Conservation (phyloP, 92 coral and sea anemone genomes). For the Meandrina meandrites region DNA sequence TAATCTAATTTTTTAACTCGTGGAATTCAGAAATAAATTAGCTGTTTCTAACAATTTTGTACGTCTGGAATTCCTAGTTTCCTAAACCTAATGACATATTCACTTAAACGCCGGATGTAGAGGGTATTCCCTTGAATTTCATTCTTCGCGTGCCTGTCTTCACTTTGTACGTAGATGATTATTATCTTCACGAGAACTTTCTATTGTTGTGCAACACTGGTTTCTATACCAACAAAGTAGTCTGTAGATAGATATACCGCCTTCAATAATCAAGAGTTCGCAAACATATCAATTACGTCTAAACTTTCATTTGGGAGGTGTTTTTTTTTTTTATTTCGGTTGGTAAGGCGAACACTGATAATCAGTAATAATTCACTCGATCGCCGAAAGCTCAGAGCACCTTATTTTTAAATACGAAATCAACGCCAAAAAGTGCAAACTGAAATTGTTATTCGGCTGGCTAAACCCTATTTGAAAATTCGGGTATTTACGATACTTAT, state of each 20-base stretch:
- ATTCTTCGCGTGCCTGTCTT: neutral
- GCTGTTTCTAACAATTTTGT: neutral
- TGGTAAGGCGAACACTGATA: neutral
- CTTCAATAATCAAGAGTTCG: no score
- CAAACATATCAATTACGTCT: constrained; percentile 7
- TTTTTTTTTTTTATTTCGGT: no score
- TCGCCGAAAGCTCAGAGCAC: no score
- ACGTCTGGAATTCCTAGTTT: neutral
- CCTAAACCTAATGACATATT: neutral
- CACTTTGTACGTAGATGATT: neutral
- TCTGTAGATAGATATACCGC: neutral
- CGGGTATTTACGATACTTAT: no score
- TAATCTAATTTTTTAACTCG: neutral
- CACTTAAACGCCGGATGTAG: neutral
- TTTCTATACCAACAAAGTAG: neutral
- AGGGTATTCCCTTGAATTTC: neutral
- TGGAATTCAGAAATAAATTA: neutral
- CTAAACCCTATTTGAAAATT: neutral
- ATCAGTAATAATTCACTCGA: no score
- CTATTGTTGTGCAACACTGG: neutral
- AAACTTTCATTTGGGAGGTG: no score
- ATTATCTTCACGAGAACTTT: neutral
- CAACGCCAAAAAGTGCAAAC: neutral
- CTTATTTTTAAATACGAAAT: no score
- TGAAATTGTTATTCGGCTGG: neutral